These are phyloP conservation scores for Octonoba sinensis DNA, from an alignment of 2,888 invertebrate genomes.

Conservation along the genomic window DNA sequence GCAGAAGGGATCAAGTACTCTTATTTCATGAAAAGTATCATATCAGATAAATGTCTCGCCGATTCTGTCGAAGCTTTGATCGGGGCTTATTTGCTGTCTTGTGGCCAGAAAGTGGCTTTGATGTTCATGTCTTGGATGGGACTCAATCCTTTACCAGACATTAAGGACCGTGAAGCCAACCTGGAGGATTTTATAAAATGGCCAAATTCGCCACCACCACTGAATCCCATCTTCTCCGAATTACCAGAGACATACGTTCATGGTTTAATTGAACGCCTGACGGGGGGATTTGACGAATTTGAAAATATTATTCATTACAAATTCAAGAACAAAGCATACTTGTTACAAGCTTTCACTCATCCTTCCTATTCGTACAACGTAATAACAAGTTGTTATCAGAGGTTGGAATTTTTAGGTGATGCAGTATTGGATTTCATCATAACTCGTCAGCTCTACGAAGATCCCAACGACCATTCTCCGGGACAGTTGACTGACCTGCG, in stretches of 20 bases:
- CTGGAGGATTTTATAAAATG: constrained; percentile 21
- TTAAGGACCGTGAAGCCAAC: not conserved
- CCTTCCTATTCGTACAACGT: constrained; percentile 86
- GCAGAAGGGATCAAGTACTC: not conserved
- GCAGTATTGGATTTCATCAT: constrained; percentile 91
- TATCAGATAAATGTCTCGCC: constrained; percentile 78
- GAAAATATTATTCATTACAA: constrained; percentile 79
- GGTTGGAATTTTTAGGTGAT: constrained; percentile 91
- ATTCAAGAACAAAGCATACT: constrained; percentile 84
- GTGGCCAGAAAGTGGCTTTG: constrained; percentile 72
- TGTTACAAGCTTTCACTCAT: constrained; percentile 94
- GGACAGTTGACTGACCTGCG: constrained; percentile 93
- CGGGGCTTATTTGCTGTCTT: constrained; percentile 80
- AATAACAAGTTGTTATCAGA: constrained; percentile 76
- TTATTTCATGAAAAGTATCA: constrained; percentile 33
- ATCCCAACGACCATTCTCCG: constrained; percentile 78
- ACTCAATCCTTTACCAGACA: constrained; percentile 23
- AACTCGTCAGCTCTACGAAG: constrained; percentile 85
- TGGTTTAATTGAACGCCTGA: constrained; percentile 4
- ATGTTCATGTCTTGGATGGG: constrained; percentile 64
- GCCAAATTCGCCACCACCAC: constrained; percentile 48
- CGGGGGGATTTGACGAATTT: constrained; percentile 72
- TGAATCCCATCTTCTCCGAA: constrained; percentile 10
- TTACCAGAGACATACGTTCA: not conserved
- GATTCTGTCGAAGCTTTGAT: constrained; percentile 90